These are phyloP conservation scores for Auanema sp. DNA, from an alignment of 2,888 invertebrate genomes.

Conservation along the genomic window DNA sequence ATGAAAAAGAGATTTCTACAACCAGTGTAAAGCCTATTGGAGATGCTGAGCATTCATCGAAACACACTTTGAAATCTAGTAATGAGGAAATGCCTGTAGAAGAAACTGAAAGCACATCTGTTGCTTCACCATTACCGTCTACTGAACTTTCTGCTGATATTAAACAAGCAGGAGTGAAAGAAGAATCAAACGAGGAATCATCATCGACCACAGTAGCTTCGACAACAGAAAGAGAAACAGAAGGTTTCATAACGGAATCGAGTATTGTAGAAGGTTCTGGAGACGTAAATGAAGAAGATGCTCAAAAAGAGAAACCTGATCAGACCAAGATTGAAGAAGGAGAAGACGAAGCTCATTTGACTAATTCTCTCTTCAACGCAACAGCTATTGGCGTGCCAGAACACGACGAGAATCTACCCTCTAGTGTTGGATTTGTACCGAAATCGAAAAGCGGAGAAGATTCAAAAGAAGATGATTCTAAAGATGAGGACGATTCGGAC, in stretches of 20 bases:
- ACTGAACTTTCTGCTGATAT: too few relatives aligned
- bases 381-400: background rate
- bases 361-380: conserved; percentile 13
- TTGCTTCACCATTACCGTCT: background rate
- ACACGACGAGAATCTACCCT: conserved; percentile 28
- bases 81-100: conserved; percentile 9
- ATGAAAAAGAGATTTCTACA: conserved; percentile 6
- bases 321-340: background rate
- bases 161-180: background rate
- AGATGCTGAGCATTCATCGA: too few relatives aligned
- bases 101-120: background rate
- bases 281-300: too few relatives aligned
- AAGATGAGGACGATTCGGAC: background rate
- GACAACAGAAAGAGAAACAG: too few relatives aligned
- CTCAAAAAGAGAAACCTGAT: too few relatives aligned
- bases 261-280: too few relatives aligned
- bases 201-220: too few relatives aligned
- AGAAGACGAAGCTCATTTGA: background rate
- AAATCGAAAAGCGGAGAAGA: conserved; percentile 29
- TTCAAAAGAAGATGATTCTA: background rate
- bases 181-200: too few relatives aligned
- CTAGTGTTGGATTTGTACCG: conserved; percentile 43
- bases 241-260: background rate
- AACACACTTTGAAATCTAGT: background rate
- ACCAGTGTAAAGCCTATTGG: conserved; percentile 12